Conservation (phyloP, 2,113 vertebrate genomes). For the Elachura formosa region DNA sequence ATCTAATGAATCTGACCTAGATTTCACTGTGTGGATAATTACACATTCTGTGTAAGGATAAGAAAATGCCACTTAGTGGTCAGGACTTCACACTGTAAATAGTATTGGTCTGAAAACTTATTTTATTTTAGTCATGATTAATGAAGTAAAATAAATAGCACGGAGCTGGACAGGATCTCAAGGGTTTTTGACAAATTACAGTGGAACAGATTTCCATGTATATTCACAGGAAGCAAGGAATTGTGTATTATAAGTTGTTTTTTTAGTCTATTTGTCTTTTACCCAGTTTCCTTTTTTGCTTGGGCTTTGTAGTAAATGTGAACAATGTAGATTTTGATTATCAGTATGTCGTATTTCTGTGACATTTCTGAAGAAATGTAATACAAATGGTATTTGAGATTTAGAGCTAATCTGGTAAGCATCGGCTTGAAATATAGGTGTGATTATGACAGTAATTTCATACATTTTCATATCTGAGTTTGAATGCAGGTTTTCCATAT, state of each 20-base stretch:
- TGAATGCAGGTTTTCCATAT: not conserved
- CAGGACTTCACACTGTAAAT: not conserved
- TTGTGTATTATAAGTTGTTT: not conserved
- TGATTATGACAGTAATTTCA: not conserved
- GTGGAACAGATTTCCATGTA: not conserved
- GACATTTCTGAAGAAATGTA: not conserved
- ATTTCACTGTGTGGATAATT: not conserved
- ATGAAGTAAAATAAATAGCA: not conserved
- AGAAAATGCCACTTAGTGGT: not conserved
- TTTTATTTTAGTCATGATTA: not conserved
- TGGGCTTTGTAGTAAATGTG: not conserved
- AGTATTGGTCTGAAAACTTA: not conserved
- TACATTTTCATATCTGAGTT: not conserved
- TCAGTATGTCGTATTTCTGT: not conserved
- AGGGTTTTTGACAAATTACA: not conserved
- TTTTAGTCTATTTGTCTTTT: not conserved
- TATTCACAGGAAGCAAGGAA: not conserved
- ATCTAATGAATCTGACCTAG: not conserved
- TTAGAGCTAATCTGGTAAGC: not conserved
- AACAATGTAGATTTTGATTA: constrained; percentile 25
- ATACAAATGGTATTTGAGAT: not conserved
- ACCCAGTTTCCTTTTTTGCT: not conserved
- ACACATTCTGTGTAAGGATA: not conserved
- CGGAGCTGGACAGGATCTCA: not conserved
- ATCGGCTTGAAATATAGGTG: not conserved